Evolutionary conservation across 2,113 vertebrate species (phyloP).

Genomic region (Pyrgilauda ruficollis): DNA sequence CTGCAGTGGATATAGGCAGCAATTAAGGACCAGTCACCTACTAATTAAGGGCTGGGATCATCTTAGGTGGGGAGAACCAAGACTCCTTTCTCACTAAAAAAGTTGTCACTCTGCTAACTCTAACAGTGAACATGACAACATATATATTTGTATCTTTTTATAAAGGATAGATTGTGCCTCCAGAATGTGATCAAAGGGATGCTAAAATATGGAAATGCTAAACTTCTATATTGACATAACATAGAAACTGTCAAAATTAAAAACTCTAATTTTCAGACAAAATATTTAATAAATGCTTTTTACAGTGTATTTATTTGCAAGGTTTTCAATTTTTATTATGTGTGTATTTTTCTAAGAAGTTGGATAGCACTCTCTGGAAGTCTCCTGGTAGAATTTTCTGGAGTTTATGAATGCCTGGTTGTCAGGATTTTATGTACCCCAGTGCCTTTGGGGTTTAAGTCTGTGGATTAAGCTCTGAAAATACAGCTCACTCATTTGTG

Average conservation of each 20-base stretch:
- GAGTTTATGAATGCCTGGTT: not conserved
- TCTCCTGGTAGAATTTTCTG: not conserved
- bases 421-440: not conserved
- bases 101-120: not conserved
- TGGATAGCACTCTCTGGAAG: not conserved
- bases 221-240: not conserved
- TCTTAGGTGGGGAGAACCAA: not conserved
- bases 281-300: not conserved
- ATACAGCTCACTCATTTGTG: not conserved
- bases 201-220: not conserved
- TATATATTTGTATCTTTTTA: not conserved
- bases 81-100: not conserved
- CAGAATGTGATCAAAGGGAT: not conserved
- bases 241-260: not conserved
- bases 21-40: not conserved
- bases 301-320: not conserved
- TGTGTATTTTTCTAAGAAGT: not conserved
- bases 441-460: not conserved
- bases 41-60: not conserved
- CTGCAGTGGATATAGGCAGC: not conserved
- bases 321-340: not conserved
- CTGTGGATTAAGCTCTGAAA: slow-evolving; percentile 20
- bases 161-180: not conserved
- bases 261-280: not conserved
- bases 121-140: not conserved